Evolutionary conservation across 2,888 invertebrate genomes (phyloP), one percentile per base, ranked within the genome.

Genomic region (Andrena chrysosceles): DNA sequence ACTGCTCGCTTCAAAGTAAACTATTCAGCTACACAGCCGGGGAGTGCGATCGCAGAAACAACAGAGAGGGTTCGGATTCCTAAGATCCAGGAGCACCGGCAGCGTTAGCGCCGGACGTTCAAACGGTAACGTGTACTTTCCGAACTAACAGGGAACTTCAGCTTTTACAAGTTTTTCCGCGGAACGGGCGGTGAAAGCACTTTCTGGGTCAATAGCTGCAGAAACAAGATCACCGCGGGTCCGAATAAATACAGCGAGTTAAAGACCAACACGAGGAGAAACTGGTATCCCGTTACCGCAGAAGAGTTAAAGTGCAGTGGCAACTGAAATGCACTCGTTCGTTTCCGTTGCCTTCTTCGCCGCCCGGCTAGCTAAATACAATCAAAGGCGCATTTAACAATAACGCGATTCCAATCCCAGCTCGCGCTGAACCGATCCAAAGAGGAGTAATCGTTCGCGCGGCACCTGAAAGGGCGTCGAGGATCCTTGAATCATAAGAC

Each of bases 241-340:
- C 33, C 68, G 68, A 78, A 79, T 69, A 79, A 79, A 69, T 64
- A 78, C 29, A 26, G 26, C 49, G 23, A 59, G 59, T 8, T 35
- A 63, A 64, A 35, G 54, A 77, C 52, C 49, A 68, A 26, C 33
- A 16, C 20, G 48, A 62, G 29, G 48, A 63, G 56, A 78, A 79
- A 74, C 23, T 70, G 23, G 70, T 70, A 70, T 70, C 48, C 59
- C 70, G 70, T 70, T 70, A 70, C 31, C 59, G n/a, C 7, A 20
- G 13, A 59, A 48, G 60, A 70, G 20, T 29, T 29, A 56, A 70
- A 33, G 49, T 70, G 70, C 59, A 60, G 59, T n/a, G 29, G 35
- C 33, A 49, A 59, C 16, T 64, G 33, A 33, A 49, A 70, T 29
- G 20, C 7, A 6, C 23, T 16, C n/a, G 10, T 16, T 10, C 49